Evolutionary conservation across 2,113 vertebrate genomes (phyloP), one percentile per base, ranked within the genome.

Genomic region (Jacana jacana): DNA sequence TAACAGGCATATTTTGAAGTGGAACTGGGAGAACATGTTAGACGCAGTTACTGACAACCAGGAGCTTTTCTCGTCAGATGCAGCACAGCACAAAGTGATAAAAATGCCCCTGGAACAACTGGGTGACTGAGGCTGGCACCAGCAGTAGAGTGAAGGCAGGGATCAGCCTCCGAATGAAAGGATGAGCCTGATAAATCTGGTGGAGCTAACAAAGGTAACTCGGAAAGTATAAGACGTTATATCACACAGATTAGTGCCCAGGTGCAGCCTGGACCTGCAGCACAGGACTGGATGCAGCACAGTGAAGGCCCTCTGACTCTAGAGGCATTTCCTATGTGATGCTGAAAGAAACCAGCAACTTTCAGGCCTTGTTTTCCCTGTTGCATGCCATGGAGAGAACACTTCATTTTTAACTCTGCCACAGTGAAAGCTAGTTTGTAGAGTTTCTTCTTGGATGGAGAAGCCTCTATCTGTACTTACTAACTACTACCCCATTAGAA

Each of bases 321-420:
- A 37, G 0, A 4, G 46, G 0, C 48, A 54, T 31, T 82, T 76
- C 57, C 48, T 35, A n/a, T 0, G 4, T 6, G 8, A 63, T 1
- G 2, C 24, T 52, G 24, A 42, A 69, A 86, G 88, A 52, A 86
- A 28, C 9, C 39, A 31, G 9, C 16, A 60, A 69, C 37, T 91
- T 88, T 5, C 19, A 88, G 57, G 30, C 14, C 39, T 71, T 64
- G 9, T 58, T 76, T 79, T 82, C 24, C 27, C 52, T 61, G 12
- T 17, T 57, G 40, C 9, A 48, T 15, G 13, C 17, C 49, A 77
- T 13, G 3, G 14, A 33, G 10, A 87, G 68, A 76, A 55, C 0
- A 78, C 42, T 9, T 68, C 3, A 30, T 39, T 49, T 82, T 64
- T 58, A 49, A 8, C 30, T 85, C 24, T 35, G 39, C 8, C 20